These are phyloP conservation scores for Gadopsis bispinosus DNA, from an alignment of 2,797 vertebrate species.

Conservation along the genomic window DNA sequence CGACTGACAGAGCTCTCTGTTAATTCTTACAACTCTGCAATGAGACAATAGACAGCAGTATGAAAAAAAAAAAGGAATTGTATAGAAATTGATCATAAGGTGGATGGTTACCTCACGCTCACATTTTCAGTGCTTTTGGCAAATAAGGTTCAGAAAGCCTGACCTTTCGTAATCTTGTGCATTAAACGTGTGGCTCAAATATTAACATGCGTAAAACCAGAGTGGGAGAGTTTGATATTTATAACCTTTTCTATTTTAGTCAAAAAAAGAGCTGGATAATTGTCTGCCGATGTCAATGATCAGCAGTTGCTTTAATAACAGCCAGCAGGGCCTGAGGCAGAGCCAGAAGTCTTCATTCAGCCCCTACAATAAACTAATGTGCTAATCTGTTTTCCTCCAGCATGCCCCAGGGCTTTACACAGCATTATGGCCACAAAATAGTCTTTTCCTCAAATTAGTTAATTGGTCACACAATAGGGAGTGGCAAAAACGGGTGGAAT, in stretches of 20 bases:
- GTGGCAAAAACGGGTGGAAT: constrained; percentile 2
- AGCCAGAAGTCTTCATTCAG: constrained; percentile 62
- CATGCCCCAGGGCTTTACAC: constrained; percentile 47
- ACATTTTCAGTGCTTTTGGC: neutral
- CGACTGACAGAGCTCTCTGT: constrained; percentile 14
- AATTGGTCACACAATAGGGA: constrained; percentile 68
- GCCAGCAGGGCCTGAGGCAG: constrained; percentile 57
- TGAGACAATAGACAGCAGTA: constrained; percentile 3
- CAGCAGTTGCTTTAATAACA: constrained; percentile 60
- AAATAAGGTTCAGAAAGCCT: neutral
- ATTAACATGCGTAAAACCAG: constrained; percentile 2
- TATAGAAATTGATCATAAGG: neutral
- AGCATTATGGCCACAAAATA: constrained; percentile 62
- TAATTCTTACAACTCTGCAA: constrained; percentile 47
- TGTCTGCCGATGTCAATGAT: constrained; percentile 42
- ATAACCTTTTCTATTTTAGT: constrained; percentile 23
- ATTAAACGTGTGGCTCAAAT: neutral
- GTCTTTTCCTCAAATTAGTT: constrained; percentile 62
- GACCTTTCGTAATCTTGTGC: neutral
- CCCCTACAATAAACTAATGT: constrained; percentile 66
- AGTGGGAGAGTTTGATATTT: constrained; percentile 20
- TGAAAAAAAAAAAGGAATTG: constrained; percentile 1
- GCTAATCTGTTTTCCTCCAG: constrained; percentile 78
- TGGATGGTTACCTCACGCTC: neutral
- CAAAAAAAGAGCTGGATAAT: constrained; percentile 32